Conservation (phyloP, 1,140 invertebrate genomes). For the Zelostemma sp. region DNA sequence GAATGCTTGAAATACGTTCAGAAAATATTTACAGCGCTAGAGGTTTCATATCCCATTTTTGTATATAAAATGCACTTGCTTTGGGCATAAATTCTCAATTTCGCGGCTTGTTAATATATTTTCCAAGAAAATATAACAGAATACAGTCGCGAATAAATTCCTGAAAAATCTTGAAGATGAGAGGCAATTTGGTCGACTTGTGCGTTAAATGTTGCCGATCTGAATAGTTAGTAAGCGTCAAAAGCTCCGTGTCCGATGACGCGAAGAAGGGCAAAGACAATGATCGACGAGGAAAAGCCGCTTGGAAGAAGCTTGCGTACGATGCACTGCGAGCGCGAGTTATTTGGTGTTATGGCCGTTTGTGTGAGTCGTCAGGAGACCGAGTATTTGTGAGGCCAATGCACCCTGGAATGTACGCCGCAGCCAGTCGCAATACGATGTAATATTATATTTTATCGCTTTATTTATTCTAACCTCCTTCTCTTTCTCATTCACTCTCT, state of each 20-base stretch:
- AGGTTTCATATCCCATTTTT: too few relatives aligned
- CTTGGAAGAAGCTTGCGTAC: constrained; percentile 1
- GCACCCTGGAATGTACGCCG: constrained; percentile 68
- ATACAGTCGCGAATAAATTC: too few relatives aligned
- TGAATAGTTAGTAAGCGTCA: not conserved
- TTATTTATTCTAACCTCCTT: constrained; percentile 63
- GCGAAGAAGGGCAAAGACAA: constrained; percentile 5
- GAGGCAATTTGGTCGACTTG: too few relatives aligned
- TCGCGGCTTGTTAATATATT: too few relatives aligned
- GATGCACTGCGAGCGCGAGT: not conserved
- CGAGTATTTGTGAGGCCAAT: constrained; percentile 67
- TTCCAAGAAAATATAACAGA: too few relatives aligned
- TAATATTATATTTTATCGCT: constrained; percentile 68
- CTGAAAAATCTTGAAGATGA: too few relatives aligned
- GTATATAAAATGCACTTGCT: too few relatives aligned
- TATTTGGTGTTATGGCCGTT: constrained; percentile 50
- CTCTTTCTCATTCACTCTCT: constrained; percentile 35
- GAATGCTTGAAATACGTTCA: not conserved
- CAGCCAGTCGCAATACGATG: constrained; percentile 52
- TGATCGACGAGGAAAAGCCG: constrained; percentile 7
- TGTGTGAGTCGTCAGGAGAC: constrained; percentile 57
- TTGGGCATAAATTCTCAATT: too few relatives aligned
- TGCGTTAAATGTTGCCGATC: not conserved
- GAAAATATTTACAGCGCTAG: too few relatives aligned
- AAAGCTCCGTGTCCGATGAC: not conserved